These are phyloP conservation scores for Tetragonula clypearis DNA, from an alignment of 1,140 invertebrate genomes.

Conservation along the genomic window DNA sequence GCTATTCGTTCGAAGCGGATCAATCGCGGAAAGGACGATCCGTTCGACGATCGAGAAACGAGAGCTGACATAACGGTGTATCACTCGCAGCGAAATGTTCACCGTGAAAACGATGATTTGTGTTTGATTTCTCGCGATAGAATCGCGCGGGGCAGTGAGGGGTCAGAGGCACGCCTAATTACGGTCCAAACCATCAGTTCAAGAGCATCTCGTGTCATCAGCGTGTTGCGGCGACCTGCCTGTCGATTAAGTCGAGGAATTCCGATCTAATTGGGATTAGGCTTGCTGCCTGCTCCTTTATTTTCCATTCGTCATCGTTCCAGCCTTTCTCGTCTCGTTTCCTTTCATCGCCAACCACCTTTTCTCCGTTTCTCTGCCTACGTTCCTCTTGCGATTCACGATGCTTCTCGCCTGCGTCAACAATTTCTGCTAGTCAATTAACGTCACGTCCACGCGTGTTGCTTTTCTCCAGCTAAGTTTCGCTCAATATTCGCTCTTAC, in stretches of 20 bases:
- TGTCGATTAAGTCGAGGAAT: slow-evolving; percentile 70
- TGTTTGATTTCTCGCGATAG: slow-evolving; percentile 68
- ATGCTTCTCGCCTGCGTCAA: neutral
- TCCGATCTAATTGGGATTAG: slow-evolving; percentile 75
- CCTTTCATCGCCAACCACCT: neutral
- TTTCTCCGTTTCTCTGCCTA: neutral
- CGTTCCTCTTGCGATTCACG: neutral
- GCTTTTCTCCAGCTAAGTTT: no score
- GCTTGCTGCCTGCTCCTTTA: slow-evolving; percentile 35
- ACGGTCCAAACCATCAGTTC: slow-evolving; percentile 28
- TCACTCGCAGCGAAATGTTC: neutral
- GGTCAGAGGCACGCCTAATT: slow-evolving; percentile 46
- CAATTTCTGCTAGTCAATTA: no score
- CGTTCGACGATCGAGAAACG: slow-evolving; percentile 44
- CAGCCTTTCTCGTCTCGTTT: neutral
- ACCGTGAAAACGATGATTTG: slow-evolving; percentile 59
- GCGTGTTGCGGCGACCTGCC: neutral
- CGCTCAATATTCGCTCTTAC: no score
- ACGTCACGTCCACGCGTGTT: no score
- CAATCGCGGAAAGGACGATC: neutral
- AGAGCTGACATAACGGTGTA: slow-evolving; percentile 59
- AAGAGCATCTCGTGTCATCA: slow-evolving; percentile 54
- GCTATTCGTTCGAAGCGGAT: neutral
- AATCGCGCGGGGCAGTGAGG: slow-evolving; percentile 54
- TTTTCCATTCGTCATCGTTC: slow-evolving; percentile 65